Evolutionary conservation across 2,797 vertebrate genomes (phyloP), one percentile per base, ranked within the genome.

Genomic region (Setipinna tenuifilis): DNA sequence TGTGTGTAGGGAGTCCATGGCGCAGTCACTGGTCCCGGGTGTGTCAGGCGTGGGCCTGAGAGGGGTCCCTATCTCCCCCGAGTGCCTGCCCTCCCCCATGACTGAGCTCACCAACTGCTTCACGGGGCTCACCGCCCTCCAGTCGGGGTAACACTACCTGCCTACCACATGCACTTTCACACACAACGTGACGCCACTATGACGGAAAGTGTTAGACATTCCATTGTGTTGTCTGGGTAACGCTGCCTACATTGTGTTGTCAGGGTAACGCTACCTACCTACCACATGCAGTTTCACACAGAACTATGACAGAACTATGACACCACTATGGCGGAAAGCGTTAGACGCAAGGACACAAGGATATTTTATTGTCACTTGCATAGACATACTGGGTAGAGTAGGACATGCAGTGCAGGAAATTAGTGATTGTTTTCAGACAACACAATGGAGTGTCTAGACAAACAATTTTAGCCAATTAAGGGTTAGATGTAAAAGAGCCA

Each of bases 181-280:
- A 14, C 17, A 28, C 19, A 31, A 35, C 78, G 3, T n/a, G 5
- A 54, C 7, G 21, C 21, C 46, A 48, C 46, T 48, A 3, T 3
- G 10, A 10, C 46, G 10, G 46, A 48, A n/a, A n/a, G n/a, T n/a
- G n/a, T n/a, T n/a, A n/a, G n/a, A n/a, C n/a, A n/a, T n/a, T n/a
- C n/a, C n/a, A n/a, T n/a, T n/a, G n/a, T n/a, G n/a, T n/a, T n/a
- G n/a, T n/a, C n/a, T n/a, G n/a, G n/a, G n/a, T n/a, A n/a, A n/a
- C n/a, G n/a, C n/a, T n/a, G n/a, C n/a, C n/a, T n/a, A n/a, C n/a
- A n/a, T n/a, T n/a, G n/a, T n/a, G n/a, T n/a, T n/a, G 83, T 90
- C 91, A 93, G 92, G 92, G 94, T 95, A 93, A 93, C 57, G 31
- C 16, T 65, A 35, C 4, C 10, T n/a, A n/a, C n/a, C n/a, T n/a